Evolutionary conservation across 2,797 vertebrate species (phyloP).

Genomic region (Antrozous pallidus): DNA sequence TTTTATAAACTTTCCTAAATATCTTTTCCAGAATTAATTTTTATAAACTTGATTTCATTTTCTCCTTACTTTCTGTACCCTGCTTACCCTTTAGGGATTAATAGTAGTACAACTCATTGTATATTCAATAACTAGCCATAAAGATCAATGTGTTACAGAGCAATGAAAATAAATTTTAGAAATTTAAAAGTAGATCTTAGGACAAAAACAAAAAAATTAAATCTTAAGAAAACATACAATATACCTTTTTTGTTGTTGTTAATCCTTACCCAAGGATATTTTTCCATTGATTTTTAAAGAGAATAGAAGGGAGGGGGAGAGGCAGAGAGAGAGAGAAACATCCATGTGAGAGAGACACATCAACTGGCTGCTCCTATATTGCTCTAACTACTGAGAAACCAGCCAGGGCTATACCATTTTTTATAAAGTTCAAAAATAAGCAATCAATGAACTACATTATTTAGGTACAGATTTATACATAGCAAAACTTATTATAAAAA

Average conservation of each 20-base stretch:
- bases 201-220: background rate
- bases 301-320: too few species aligned
- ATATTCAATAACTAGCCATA: background rate
- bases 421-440: slow-evolving; percentile 23
- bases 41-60: slow-evolving; percentile 34
- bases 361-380: too few species aligned
- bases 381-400: too few species aligned
- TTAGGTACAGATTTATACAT: background rate
- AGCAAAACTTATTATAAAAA: background rate
- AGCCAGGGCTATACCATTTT: background rate
- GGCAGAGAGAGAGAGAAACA: too few species aligned
- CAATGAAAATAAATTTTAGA: background rate
- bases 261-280: too few species aligned
- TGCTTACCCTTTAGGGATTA: background rate
- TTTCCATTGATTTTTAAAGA: too few species aligned
- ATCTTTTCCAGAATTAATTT: slow-evolving; percentile 10
- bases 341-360: too few species aligned
- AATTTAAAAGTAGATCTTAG: background rate
- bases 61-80: background rate
- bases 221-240: background rate
- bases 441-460: background rate
- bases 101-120: background rate
- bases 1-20: slow-evolving; percentile 18
- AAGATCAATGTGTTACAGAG: background rate
- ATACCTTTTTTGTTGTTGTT: too few species aligned